Base-by-base conservation (phyloP, 92 coral and sea anemone genomes). In the Porites rus region DNA sequence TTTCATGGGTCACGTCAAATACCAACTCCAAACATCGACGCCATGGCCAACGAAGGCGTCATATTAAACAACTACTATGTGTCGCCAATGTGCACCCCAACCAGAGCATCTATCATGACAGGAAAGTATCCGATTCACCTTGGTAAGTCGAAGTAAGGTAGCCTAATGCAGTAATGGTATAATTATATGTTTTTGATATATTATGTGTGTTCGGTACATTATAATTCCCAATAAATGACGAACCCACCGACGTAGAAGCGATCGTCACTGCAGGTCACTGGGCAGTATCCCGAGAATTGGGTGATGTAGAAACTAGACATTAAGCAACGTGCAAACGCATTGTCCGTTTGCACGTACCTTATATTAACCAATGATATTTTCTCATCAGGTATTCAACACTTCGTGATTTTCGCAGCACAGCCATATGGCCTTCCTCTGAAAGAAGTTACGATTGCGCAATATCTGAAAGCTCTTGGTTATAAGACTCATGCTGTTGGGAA, bases 1-100 rank as follows among this genome's bases (percentile, higher is more conserved):
- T 96, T 96, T 66, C 98, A 96, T 76, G 98, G 98, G 83, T 94
- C 98, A 79, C 88, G 90, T 82, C 98, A 96, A 88, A 94, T 96
- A 68, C 96, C 96, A 53, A 96, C 98, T 60, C 98, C 98, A 38
- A 88, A 92, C 71, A 93, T 96, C 59, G 98, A 96, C 74, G 81
- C 87, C 20, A 86, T 92, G 59, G 98, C 98, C 58, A 94, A 88
- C 46, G 87, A 94, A 10, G 98, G 98, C 31, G 98, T 96, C 63
- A 96, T 96, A 25, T 84, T 96, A 51, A 94, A 96, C 91, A 96
- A 93, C 25, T 94, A 96, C 87, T 96, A 96, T 78, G 98, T 96
- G 65, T 91, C 98, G 11, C 98, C 98, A 6, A 96, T 93, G 91
- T 95, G 98, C 68, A 96, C 98, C 18, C 98, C 98, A 12, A 94